A percentile compares a stretch with the other conserved stretches of the same genome.
Conservation (phyloP, 2,888 invertebrate species). For the Matsumyia berberina region DNA sequence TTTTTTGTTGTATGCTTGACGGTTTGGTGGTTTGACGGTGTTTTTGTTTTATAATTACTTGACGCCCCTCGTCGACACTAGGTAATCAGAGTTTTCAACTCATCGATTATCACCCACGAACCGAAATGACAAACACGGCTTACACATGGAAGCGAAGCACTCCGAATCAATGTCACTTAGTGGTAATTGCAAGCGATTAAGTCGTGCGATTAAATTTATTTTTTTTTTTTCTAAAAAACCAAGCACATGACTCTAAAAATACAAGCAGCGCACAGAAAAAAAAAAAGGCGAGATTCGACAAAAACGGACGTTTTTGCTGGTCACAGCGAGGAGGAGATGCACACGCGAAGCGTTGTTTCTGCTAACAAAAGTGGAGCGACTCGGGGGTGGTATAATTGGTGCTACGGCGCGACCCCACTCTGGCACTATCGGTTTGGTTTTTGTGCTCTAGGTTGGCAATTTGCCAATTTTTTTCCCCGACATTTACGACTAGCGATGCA, state of each 20-base stretch:
- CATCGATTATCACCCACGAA: constrained; percentile 4
- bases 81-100: constrained; percentile 31
- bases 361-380: not conserved
- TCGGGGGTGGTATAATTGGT: constrained; percentile 22
- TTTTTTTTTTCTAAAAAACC: constrained; percentile 25
- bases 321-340: constrained; percentile 7
- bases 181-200: constrained; percentile 63
- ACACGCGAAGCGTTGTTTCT: constrained; percentile 53
- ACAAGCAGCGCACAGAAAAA: constrained; percentile 1
- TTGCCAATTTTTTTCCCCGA: constrained; percentile 24
- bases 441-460: constrained; percentile 17
- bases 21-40: no score
- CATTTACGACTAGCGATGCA: constrained; percentile 1
- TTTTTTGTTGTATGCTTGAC: no score
- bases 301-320: constrained; percentile 2
- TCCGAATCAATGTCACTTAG: constrained; percentile 58
- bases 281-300: constrained; percentile 1
- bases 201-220: constrained; percentile 54
- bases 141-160: constrained; percentile 34
- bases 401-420: constrained; percentile 15
- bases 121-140: constrained; percentile 18
- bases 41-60: constrained; percentile 2
- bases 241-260: constrained; percentile 59
- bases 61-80: constrained; percentile 7
- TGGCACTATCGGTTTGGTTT: constrained; percentile 31